A percentile compares a stretch with the other conserved stretches of the same genome.
These are phyloP conservation scores for Myripristis jacobus DNA, from an alignment of 2,797 vertebrate genomes.

Conservation along the genomic window DNA sequence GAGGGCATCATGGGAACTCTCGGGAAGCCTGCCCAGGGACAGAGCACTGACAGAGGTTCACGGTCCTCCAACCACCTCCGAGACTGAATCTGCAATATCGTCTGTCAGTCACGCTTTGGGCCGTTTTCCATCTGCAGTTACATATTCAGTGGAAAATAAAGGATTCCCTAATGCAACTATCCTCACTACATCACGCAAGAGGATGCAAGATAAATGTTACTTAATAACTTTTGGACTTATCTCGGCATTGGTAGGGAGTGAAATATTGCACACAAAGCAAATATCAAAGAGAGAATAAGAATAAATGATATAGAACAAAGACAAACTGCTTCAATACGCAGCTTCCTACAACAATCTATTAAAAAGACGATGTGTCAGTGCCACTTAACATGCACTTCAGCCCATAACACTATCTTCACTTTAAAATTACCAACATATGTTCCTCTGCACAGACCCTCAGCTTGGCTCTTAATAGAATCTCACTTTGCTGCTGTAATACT, in stretches of 20 bases:
- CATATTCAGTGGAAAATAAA: slow-evolving; percentile 29
- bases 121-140: slow-evolving; percentile 30
- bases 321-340: neutral
- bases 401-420: slow-evolving; percentile 32
- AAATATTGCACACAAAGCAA: neutral
- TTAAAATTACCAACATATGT: slow-evolving; percentile 51
- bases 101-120: slow-evolving; percentile 68
- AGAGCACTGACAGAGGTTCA: slow-evolving; percentile 62
- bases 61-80: slow-evolving; percentile 50
- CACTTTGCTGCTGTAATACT: neutral
- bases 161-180: neutral
- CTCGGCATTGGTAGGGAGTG: neutral
- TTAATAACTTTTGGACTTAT: neutral
- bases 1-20: slow-evolving; percentile 69
- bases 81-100: slow-evolving; percentile 64
- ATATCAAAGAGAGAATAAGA: neutral
- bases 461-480: neutral
- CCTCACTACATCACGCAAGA: neutral
- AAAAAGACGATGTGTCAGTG: slow-evolving; percentile 42
- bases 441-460: slow-evolving; percentile 21
- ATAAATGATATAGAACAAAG: neutral
- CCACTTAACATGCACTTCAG: slow-evolving; percentile 39
- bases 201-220: neutral
- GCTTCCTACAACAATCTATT: slow-evolving; percentile 14
- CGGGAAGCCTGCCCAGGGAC: slow-evolving; percentile 44